Evolutionary conservation across 2,797 vertebrate genomes (phyloP), one percentile per base, ranked within the genome.

Genomic region (Cryptoblepharus egeriae): DNA sequence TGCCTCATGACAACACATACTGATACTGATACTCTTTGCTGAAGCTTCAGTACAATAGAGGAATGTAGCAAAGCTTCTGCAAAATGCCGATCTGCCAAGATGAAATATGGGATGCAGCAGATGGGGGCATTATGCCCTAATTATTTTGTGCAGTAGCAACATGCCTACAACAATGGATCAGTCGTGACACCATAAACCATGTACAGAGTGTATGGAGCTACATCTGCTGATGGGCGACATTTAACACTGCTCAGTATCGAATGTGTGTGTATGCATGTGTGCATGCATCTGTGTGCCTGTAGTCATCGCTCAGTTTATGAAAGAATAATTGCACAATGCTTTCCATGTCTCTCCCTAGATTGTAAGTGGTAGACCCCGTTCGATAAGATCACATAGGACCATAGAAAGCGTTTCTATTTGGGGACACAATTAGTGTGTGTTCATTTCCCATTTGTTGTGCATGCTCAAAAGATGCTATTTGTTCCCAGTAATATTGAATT

Each of bases 101-200:
- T 84, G 45, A 88, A 79, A 73, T 69, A 26, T 49, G 30, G 52
- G 58, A 80, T 88, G 32, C 82, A 82, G 73, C 81, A 78, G 75
- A 81, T 73, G 64, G 69, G 77, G 70, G 70, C 71, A 69, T 85
- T 60, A 89, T 80, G 84, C 37, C 55, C 16, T 75, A 84, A 79
- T 84, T 84, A 79, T 77, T 88, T 80, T 72, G 64, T 87, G 86
- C 49, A 76, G n/a, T 78, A 81, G 83, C 77, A 20, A 68, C 79
- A 78, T 78, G 37, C 75, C 79, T 87, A 83, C 77, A 57, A 81
- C 35, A 79, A 78, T 75, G 37, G 83, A 35, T 32, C 24, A 60
- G 24, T 71, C 81, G 60, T 72, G 74, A 77, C 60, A 73, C 87
- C 67, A 65, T 81, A 69, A 80, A 70, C 80, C 22, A 18, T 83